Base-by-base conservation (phyloP, 2,797 vertebrate genomes). In the Rhynchonycteris naso region DNA sequence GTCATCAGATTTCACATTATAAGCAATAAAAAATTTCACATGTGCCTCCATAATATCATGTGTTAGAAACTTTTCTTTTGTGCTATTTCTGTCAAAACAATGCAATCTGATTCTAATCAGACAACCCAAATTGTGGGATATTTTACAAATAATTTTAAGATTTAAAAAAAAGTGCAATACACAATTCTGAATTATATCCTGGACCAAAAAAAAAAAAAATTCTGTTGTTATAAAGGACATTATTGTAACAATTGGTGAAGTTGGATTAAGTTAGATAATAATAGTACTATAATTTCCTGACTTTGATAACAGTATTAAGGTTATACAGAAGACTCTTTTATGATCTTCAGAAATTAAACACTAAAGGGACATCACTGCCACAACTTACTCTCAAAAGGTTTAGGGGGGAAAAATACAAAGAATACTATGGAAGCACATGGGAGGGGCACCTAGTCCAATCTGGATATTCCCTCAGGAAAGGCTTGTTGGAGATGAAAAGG, bases 131-230 rank as follows among this genome's bases (percentile, higher is more conserved):
- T 6, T 35, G 61, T 92, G 12, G 28, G 50, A 16, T 75, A 90
- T 82, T 88, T 71, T 92, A 84, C 54, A 96, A 93, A 86, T 74
- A 94, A 89, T 7, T 58, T 85, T 75, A 79, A 81, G 24, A 88
- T 78, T 74, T 79, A 94, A 90, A 79, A 87, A 28, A 69, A 43
- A 43, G 63, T 38, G 21, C 69, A 83, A 95, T 59, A 79, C 7
- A 4, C 38, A 43, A 83, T 43, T 68, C 52, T 85, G 72, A 35
- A 81, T 3, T 47, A 78, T 81, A 95, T 72, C 43, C 75, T 72
- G 15, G 24, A 33, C 50, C 24, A n/a, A 30, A 65, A 50, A 28
- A 8, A 28, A 52, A 15, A 18, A 5, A 1, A 22, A 10, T 15
- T 50, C 33, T 87, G 88, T 52, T 50, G 59, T 59, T 91, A 76